Evolutionary conservation across 2,113 vertebrate species (phyloP).

Genomic region (Labrus mixtus): DNA sequence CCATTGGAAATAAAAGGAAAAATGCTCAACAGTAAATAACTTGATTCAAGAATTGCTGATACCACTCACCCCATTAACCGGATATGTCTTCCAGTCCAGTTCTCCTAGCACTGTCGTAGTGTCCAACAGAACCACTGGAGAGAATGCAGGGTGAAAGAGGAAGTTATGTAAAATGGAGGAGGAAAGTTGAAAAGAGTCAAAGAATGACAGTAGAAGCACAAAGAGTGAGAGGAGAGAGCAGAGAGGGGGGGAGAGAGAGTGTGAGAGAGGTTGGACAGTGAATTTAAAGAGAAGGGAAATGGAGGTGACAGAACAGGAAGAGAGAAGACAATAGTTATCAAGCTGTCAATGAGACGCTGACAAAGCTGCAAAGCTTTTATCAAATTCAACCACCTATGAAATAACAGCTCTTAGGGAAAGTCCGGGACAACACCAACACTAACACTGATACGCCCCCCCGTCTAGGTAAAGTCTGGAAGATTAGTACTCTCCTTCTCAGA

Average conservation of each 20-base stretch:
- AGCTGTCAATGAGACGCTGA: conserved; percentile 71
- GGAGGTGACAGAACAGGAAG: conserved; percentile 69
- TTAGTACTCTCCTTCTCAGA: conserved; percentile 57
- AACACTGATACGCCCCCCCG: conserved; percentile 43
- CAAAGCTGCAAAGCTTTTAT: conserved; percentile 66
- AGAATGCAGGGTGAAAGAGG: conserved; percentile 18
- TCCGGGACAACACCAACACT: conserved; percentile 44
- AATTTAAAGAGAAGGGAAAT: conserved; percentile 70
- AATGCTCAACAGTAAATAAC: neutral
- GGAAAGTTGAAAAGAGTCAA: conserved; percentile 37
- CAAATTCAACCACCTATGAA: conserved; percentile 78
- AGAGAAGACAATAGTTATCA: conserved; percentile 76
- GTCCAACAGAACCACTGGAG: conserved; percentile 93
- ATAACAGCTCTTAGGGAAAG: conserved; percentile 74
- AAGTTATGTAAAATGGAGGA: conserved; percentile 42
- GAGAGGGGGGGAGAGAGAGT: conserved; percentile 17
- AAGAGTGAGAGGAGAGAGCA: conserved; percentile 41
- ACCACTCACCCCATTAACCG: conserved; percentile 95
- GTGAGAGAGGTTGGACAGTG: conserved; percentile 36
- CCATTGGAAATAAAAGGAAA: neutral
- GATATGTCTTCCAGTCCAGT: conserved; percentile 96
- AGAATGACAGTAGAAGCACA: conserved; percentile 37
- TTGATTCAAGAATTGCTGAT: neutral
- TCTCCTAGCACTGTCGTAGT: conserved; percentile 93
- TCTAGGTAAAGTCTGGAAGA: conserved; percentile 53